A percentile compares a stretch with the other conserved stretches of the same genome.
Conservation (phyloP, 2,888 invertebrate genomes). For the Masnerella sp. region DNA sequence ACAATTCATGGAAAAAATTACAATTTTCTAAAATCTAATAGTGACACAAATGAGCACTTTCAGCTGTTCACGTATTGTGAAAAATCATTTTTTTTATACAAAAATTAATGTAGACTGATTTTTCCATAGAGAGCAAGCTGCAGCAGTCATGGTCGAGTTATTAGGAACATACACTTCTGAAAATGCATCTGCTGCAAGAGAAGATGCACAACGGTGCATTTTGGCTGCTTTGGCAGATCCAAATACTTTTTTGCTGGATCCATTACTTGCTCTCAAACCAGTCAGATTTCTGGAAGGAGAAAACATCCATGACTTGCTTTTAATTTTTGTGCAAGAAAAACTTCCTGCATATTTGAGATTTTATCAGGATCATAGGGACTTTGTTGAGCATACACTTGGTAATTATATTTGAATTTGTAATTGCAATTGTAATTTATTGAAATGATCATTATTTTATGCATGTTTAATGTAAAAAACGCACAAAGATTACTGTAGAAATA, state of each 20-base stretch:
- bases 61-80: too few relatives aligned
- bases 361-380: constrained; percentile 94
- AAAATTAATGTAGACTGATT: too few relatives aligned
- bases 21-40: too few relatives aligned
- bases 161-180: constrained; percentile 97
- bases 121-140: constrained; percentile 87
- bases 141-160: constrained; percentile 97
- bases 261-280: constrained; percentile 94
- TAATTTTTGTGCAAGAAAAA: constrained; percentile 97
- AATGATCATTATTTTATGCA: too few relatives aligned
- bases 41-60: too few relatives aligned
- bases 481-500: too few relatives aligned
- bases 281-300: constrained; percentile 97
- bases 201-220: constrained; percentile 98
- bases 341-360: constrained; percentile 94
- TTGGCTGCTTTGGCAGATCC: constrained; percentile 97
- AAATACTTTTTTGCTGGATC: constrained; percentile 96
- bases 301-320: constrained; percentile 94
- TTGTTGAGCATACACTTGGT: constrained; percentile 83
- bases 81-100: too few relatives aligned
- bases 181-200: constrained; percentile 96
- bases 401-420: constrained; percentile 57
- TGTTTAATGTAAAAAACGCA: too few relatives aligned
- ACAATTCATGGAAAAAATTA: too few relatives aligned
- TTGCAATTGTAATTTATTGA: too few relatives aligned